Evolutionary conservation across 2,113 vertebrate genomes (phyloP).

Genomic region (Macquaria australasica): DNA sequence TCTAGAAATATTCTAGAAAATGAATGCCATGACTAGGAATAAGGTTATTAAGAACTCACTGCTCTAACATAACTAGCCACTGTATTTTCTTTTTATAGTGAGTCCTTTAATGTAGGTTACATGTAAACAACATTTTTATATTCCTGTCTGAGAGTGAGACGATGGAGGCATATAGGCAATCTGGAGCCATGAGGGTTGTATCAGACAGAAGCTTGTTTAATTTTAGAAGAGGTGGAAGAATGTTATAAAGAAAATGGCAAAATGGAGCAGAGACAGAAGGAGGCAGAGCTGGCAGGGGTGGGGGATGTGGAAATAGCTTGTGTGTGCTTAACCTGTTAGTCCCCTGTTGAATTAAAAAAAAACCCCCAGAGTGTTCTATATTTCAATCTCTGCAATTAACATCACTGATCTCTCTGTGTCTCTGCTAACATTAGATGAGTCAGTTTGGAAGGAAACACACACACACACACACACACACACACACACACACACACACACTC

Average conservation of each 20-base stretch:
- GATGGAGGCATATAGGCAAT: too few relatives aligned
- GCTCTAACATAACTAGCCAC: not conserved
- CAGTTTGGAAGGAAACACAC: not conserved
- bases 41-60: not conserved
- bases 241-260: not conserved
- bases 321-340: not conserved
- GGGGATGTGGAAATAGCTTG: conserved; percentile 15
- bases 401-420: not conserved
- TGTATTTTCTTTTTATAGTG: not conserved
- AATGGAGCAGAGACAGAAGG: conserved; percentile 19
- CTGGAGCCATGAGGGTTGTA: not conserved
- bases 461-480: not conserved
- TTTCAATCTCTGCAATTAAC: not conserved
- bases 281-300: conserved; percentile 1
- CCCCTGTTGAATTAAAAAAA: not conserved
- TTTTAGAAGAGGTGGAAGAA: conserved; percentile 14
- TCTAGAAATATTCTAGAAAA: not conserved
- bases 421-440: not conserved
- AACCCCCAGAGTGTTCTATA: not conserved
- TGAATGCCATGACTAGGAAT: not conserved
- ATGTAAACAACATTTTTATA: not conserved
- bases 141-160: not conserved
- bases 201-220: conserved; percentile 1
- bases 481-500: not conserved
- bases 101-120: not conserved